Evolutionary conservation across 2,113 vertebrate genomes (phyloP).

Genomic region (Oreochromis niloticus): DNA sequence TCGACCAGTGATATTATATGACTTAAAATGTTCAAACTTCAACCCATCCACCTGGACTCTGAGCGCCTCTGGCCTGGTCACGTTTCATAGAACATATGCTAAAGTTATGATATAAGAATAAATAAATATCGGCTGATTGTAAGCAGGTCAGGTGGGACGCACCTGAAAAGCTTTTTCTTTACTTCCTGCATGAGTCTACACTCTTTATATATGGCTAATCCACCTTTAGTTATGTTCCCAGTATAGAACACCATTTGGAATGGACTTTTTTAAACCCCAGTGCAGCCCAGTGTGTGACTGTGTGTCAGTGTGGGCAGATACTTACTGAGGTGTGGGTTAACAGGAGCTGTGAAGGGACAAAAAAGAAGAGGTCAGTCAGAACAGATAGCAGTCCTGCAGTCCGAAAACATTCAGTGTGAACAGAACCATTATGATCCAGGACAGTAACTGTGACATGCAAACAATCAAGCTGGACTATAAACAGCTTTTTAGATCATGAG

Average conservation of each 20-base stretch:
- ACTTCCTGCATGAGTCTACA: neutral
- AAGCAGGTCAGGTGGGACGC: neutral
- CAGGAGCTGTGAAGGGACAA: conserved; percentile 67
- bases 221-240: neutral
- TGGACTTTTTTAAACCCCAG: neutral
- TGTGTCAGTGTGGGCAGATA: conserved; percentile 8
- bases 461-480: neutral
- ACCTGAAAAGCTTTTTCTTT: neutral
- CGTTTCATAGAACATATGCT: neutral
- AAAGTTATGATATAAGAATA: neutral
- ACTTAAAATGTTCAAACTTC: neutral
- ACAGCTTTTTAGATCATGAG: neutral
- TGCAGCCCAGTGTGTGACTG: neutral
- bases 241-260: neutral
- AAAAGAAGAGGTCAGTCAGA: neutral
- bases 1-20: neutral
- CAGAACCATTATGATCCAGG: neutral
- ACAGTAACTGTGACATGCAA: neutral
- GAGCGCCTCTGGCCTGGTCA: neutral
- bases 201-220: neutral
- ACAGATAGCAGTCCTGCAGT: neutral
- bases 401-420: neutral
- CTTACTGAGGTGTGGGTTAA: conserved; percentile 78
- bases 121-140: neutral
- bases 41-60: neutral